Evolutionary conservation across 2,797 vertebrate genomes (phyloP).

Genomic region (Onychomys torridus): DNA sequence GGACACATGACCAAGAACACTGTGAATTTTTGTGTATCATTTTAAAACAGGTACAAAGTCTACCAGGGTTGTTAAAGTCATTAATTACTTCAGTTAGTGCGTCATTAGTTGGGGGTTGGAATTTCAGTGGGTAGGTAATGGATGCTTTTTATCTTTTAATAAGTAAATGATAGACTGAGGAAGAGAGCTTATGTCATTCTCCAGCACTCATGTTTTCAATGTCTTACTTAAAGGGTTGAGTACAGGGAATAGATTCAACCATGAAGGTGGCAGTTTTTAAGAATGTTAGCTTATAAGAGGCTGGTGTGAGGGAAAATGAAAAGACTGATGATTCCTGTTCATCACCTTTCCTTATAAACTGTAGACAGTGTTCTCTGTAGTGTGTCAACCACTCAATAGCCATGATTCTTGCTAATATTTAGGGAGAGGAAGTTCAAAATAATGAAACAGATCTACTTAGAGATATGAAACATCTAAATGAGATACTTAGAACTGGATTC

Average conservation of each 20-base stretch:
- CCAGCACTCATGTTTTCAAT: neutral
- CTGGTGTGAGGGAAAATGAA: conserved; percentile 27
- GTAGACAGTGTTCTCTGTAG: neutral
- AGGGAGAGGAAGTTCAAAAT: neutral
- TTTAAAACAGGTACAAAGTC: neutral
- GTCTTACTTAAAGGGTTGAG: neutral
- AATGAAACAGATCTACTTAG: conserved; percentile 33
- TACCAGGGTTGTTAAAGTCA: neutral
- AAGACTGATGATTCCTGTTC: neutral
- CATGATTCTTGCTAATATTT: neutral
- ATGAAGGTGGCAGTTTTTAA: neutral
- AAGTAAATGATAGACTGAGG: neutral
- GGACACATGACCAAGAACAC: neutral
- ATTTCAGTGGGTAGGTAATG: neutral
- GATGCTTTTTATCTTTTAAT: neutral
- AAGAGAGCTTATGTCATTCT: neutral
- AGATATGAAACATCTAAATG: conserved; percentile 45
- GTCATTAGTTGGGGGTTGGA: neutral
- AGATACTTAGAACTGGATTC: neutral
- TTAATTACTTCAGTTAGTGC: neutral
- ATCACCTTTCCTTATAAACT: neutral
- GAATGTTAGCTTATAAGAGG: neutral
- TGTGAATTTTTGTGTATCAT: neutral
- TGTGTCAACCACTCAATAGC: conserved; percentile 27
- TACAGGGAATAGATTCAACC: neutral